Conservation (phyloP, 2,888 invertebrate species). For the Vanessa cardui region DNA sequence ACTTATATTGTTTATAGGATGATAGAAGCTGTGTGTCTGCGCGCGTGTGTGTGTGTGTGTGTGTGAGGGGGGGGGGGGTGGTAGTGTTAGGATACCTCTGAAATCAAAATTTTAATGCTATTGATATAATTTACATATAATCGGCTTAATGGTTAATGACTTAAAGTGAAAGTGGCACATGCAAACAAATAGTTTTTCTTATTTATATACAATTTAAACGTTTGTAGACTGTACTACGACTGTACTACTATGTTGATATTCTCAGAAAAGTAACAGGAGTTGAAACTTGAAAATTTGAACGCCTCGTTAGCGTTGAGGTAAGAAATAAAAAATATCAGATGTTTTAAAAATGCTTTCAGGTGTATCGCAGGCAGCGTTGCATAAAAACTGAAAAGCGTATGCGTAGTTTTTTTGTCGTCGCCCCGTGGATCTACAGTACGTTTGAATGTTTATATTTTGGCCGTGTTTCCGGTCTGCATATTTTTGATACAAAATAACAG, state of each 20-base stretch:
- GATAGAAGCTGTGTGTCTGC: neutral
- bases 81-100: too few relatives aligned
- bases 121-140: too few relatives aligned
- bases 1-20: neutral
- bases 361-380: slow-evolving; percentile 10
- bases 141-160: too few relatives aligned
- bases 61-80: too few relatives aligned
- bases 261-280: slow-evolving; percentile 17
- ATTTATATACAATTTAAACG: too few relatives aligned
- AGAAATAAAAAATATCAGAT: slow-evolving; percentile 28
- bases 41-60: too few relatives aligned
- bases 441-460: slow-evolving; percentile 8
- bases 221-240: too few relatives aligned
- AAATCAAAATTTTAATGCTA: too few relatives aligned
- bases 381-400: slow-evolving; percentile 11
- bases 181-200: too few relatives aligned
- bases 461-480: slow-evolving; percentile 15
- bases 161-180: too few relatives aligned
- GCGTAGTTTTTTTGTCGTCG: slow-evolving; percentile 13
- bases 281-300: slow-evolving; percentile 32
- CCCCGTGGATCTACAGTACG: slow-evolving; percentile 1
- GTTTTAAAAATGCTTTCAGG: slow-evolving; percentile 25
- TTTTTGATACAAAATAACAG: slow-evolving; percentile 7
- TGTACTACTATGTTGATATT: neutral
- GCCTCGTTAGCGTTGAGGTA: slow-evolving; percentile 25